These are phyloP conservation scores for Pollenia labialis DNA, from an alignment of 2,888 invertebrate genomes.

Conservation along the genomic window DNA sequence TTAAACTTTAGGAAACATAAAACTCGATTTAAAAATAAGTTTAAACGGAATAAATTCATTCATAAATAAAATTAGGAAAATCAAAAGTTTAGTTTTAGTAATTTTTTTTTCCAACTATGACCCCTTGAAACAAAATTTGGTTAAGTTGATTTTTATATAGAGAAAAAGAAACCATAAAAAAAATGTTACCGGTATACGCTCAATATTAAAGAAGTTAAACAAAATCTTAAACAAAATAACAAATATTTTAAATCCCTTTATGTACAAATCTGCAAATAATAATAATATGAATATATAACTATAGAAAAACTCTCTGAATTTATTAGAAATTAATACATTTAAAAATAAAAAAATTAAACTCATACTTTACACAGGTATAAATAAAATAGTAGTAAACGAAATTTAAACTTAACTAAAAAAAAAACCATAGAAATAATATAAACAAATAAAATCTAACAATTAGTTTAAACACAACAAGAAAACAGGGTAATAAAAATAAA, in stretches of 20 bases:
- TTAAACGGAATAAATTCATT: neutral
- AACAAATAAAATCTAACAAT: slow-evolving; percentile 26
- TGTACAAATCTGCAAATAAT: slow-evolving; percentile 68
- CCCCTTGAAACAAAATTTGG: neutral
- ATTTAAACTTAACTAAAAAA: slow-evolving; percentile 7
- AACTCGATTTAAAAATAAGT: slow-evolving; percentile 50
- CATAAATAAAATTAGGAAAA: neutral
- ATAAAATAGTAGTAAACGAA: slow-evolving; percentile 35
- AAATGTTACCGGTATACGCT: slow-evolving; percentile 70
- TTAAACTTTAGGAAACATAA: slow-evolving; percentile 28
- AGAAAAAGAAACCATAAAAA: slow-evolving; percentile 1
- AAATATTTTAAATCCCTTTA: slow-evolving; percentile 63
- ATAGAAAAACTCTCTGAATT: slow-evolving; percentile 66
- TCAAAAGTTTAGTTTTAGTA: neutral
- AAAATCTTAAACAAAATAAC: slow-evolving; percentile 51
- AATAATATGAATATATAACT: slow-evolving; percentile 40
- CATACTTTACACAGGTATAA: slow-evolving; percentile 50
- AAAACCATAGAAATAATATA: slow-evolving; percentile 19
- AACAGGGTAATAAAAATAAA: slow-evolving; percentile 70
- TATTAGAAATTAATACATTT: slow-evolving; percentile 71
- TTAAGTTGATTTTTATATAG: neutral
- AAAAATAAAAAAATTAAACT: neutral
- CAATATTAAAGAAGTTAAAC: slow-evolving; percentile 63
- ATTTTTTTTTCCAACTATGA: neutral
- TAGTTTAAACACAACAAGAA: slow-evolving; percentile 59